Percentiles rank a stretch among this genome's conserved stretches.
Evolutionary conservation across 2,113 vertebrate species (phyloP).

Genomic region (Channa argus): DNA sequence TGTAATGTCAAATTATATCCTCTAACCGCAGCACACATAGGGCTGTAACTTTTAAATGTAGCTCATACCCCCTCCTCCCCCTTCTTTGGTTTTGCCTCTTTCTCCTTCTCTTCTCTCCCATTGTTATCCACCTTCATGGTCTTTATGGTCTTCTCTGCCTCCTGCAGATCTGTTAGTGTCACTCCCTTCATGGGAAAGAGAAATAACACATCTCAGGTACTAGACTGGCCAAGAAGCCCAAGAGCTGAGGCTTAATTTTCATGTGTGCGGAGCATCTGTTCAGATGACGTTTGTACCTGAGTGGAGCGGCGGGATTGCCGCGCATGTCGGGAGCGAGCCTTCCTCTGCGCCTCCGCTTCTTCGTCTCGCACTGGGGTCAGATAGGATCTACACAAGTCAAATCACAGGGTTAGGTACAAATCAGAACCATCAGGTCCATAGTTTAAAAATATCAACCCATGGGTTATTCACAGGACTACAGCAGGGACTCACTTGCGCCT

Average conservation of each 20-base stretch:
- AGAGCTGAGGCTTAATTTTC: neutral
- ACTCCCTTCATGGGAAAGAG: conserved; percentile 78
- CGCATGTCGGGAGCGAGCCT: conserved; percentile 85
- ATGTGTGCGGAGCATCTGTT: neutral
- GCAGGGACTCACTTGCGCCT: conserved; percentile 81
- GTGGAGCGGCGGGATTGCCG: conserved; percentile 86
- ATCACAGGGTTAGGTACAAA: conserved; percentile 11
- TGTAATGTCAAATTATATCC: conserved; percentile 40
- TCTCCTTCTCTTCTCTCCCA: conserved; percentile 75
- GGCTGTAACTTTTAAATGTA: neutral
- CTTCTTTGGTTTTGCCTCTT: conserved; percentile 79
- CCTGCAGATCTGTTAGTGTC: conserved; percentile 87
- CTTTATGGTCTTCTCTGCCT: conserved; percentile 87
- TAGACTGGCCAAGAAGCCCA: neutral
- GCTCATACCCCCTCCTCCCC: conserved; percentile 82
- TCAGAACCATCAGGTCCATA: neutral
- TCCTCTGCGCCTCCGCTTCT: conserved; percentile 86
- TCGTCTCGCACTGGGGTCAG: conserved; percentile 86
- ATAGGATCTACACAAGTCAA: conserved; percentile 76
- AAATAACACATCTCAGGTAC: neutral
- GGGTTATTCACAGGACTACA: neutral
- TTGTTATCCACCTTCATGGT: conserved; percentile 79
- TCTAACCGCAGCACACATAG: conserved; percentile 17
- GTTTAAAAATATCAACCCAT: conserved; percentile 1
- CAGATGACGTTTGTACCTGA: conserved; percentile 71